Evolutionary conservation across 2,797 vertebrate species (phyloP).

Genomic region (Nothura maculosa): DNA sequence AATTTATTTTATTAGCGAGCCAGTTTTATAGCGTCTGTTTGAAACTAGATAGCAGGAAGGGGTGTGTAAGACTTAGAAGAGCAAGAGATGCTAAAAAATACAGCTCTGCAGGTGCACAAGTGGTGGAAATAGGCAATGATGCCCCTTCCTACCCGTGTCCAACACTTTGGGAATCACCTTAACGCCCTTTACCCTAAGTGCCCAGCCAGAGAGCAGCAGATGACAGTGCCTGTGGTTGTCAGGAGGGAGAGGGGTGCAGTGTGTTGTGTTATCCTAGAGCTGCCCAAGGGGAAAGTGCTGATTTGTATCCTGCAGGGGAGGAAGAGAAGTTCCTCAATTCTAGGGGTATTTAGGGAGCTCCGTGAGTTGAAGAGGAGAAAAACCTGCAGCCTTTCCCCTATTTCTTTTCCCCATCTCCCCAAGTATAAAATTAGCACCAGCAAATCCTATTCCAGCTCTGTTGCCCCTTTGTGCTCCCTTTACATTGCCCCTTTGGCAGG

Average conservation of each 20-base stretch:
- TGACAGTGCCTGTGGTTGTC: background rate
- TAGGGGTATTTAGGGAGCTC: background rate
- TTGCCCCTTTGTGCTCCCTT: rapidly evolving
- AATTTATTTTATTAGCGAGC: background rate
- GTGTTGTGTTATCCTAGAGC: rapidly evolving
- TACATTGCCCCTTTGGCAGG: rapidly evolving
- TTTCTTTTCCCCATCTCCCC: background rate
- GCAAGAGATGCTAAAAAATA: background rate
- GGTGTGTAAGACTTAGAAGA: background rate
- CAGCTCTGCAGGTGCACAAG: rapidly evolving
- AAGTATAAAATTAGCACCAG: background rate
- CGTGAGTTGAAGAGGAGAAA: rapidly evolving
- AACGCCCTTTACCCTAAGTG: background rate
- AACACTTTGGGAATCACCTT: background rate
- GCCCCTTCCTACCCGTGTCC: rapidly evolving
- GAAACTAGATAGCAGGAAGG: background rate
- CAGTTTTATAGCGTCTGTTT: background rate
- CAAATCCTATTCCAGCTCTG: rapidly evolving
- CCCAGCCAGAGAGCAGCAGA: background rate
- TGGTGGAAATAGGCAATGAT: rapidly evolving
- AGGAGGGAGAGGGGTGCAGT: background rate
- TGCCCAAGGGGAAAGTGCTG: background rate
- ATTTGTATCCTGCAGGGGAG: background rate
- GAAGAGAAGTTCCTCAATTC: background rate
- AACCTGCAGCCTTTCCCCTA: background rate